These are phyloP conservation scores for Coracias cyanogaster DNA, from an alignment of 2,797 vertebrate species.

Conservation along the genomic window DNA sequence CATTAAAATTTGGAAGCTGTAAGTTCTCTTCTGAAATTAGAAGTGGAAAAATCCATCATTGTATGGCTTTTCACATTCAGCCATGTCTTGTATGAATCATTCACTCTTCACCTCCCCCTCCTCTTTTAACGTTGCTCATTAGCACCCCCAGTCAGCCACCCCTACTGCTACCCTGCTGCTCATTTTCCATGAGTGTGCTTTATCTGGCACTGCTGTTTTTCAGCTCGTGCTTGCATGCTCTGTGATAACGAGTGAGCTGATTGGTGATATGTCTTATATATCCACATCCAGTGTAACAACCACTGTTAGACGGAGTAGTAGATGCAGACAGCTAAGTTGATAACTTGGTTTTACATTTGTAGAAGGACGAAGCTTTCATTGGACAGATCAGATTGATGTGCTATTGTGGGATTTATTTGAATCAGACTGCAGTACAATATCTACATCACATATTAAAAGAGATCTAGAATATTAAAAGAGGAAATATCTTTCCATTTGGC, in stretches of 20 bases:
- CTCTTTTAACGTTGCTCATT: neutral
- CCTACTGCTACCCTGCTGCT: neutral
- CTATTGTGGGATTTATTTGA: neutral
- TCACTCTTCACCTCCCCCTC: neutral
- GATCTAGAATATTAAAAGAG: constrained; percentile 38
- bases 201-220: neutral
- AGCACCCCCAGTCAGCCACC: neutral
- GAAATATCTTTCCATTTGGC: constrained; percentile 40
- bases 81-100: neutral
- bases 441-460: neutral
- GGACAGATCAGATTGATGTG: neutral
- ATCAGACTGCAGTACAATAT: constrained; percentile 4
- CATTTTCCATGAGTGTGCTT: neutral
- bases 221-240: neutral
- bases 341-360: constrained; percentile 10
- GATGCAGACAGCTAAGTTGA: neutral
- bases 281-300: neutral
- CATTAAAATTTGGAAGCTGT: constrained; percentile 99
- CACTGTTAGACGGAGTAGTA: neutral
- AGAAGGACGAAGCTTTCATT: neutral
- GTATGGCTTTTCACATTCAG: neutral
- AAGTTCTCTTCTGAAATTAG: constrained; percentile 79
- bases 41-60: neutral
- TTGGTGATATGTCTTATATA: neutral
- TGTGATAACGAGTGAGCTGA: neutral